phyloP scores from a whole-genome alignment of 2,888 invertebrate genomes.

The Xestia c-nigrum region DNA sequence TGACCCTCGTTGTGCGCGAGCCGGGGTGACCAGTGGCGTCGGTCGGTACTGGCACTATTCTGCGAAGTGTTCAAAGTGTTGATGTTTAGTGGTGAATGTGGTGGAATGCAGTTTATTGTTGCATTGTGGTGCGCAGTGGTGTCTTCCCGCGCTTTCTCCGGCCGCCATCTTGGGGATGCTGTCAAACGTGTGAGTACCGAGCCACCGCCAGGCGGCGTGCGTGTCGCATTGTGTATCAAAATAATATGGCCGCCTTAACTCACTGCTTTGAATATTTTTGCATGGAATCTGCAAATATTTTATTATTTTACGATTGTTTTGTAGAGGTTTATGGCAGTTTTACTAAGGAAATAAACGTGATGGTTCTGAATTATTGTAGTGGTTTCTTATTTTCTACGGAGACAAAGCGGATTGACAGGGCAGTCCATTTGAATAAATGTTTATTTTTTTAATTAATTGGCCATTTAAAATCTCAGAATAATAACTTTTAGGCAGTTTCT shows the following conservation, averaged over 20 bases:
- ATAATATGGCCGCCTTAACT: slow-evolving; percentile 83
- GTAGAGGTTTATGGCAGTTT: slow-evolving; percentile 31
- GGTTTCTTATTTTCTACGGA: slow-evolving; percentile 6
- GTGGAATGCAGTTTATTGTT: slow-evolving; percentile 76
- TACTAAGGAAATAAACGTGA: slow-evolving; percentile 17
- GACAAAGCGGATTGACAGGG: background rate
- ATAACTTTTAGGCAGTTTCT: background rate
- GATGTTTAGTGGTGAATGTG: slow-evolving; percentile 45
- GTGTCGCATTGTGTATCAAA: slow-evolving; percentile 78
- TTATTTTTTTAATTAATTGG: background rate
- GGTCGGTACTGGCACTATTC: slow-evolving; percentile 11
- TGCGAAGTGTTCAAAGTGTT: slow-evolving; percentile 50
- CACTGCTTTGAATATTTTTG: slow-evolving; percentile 87
- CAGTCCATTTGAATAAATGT: background rate
- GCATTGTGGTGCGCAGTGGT: slow-evolving; percentile 71
- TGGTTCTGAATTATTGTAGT: slow-evolving; percentile 5
- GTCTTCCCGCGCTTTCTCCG: slow-evolving; percentile 67
- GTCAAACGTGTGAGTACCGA: slow-evolving; percentile 79
- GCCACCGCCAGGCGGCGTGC: slow-evolving; percentile 86
- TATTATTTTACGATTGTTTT: slow-evolving; percentile 58
- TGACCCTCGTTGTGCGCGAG: slow-evolving; percentile 41
- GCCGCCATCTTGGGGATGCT: slow-evolving; percentile 85
- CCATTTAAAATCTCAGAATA: background rate
- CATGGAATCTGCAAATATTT: slow-evolving; percentile 76
- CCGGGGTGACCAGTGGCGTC: slow-evolving; percentile 30